Conservation (phyloP, 2,888 invertebrate species). For the Argyresthia albistria region DNA sequence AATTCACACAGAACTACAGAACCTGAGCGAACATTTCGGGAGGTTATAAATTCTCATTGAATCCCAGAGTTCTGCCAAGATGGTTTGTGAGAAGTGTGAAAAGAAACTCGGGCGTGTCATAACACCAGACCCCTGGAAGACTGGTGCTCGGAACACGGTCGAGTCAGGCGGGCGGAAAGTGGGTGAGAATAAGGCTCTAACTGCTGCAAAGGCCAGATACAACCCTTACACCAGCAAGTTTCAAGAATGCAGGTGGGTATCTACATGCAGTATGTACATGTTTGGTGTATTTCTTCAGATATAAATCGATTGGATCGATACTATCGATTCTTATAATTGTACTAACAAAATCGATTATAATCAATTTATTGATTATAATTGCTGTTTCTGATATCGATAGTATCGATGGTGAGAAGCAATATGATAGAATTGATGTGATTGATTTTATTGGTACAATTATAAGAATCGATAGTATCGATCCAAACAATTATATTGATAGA, state of each 20-base stretch:
- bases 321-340: no score
- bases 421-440: no score
- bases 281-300: no score
- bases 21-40: not conserved
- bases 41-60: slow-evolving; percentile 4
- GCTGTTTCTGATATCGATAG: no score
- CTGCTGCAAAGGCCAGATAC: slow-evolving; percentile 85
- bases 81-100: slow-evolving; percentile 95
- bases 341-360: no score
- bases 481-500: no score
- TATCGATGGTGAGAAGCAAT: no score
- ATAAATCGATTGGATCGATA: no score
- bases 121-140: slow-evolving; percentile 98
- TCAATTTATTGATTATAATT: no score
- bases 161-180: slow-evolving; percentile 92
- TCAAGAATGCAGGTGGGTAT: slow-evolving; percentile 76
- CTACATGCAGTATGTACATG: not conserved
- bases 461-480: no score
- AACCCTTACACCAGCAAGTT: slow-evolving; percentile 87
- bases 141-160: slow-evolving; percentile 91
- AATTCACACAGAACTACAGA: no score
- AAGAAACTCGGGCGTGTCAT: slow-evolving; percentile 94
- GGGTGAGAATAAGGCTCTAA: slow-evolving; percentile 96
- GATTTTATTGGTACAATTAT: no score
- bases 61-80: slow-evolving; percentile 40